These are phyloP conservation scores for Gnathonemus echidnorhynchus DNA, from an alignment of 2,113 vertebrate genomes.

Conservation along the genomic window DNA sequence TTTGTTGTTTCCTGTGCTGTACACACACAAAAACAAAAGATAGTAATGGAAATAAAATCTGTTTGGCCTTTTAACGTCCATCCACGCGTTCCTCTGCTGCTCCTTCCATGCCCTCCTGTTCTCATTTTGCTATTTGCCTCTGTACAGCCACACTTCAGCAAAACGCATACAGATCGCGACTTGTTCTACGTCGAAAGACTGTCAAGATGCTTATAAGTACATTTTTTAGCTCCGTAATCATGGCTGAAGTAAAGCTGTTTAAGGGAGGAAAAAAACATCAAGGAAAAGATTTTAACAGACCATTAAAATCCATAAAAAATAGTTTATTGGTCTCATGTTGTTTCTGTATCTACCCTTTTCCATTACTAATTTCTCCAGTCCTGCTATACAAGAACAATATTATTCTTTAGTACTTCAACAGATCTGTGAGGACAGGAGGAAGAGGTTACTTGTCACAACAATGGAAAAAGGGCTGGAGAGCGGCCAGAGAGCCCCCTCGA, in stretches of 20 bases:
- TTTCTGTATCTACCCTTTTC: background rate
- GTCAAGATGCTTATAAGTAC: background rate
- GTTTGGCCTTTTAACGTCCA: conserved; percentile 54
- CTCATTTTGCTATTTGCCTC: background rate
- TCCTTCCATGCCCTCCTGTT: background rate
- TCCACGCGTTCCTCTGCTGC: conserved; percentile 14
- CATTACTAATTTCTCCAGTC: background rate
- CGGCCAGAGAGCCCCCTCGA: background rate
- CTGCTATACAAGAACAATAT: too few relatives aligned
- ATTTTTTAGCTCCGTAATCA: background rate
- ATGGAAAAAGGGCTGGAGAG: background rate
- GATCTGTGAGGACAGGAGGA: background rate
- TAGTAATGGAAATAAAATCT: conserved; percentile 49
- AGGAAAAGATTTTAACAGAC: background rate
- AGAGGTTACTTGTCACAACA: background rate
- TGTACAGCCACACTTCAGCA: background rate
- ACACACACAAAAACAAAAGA: conserved; percentile 35
- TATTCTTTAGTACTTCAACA: background rate
- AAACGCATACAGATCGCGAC: background rate
- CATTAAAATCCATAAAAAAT: conserved; percentile 24
- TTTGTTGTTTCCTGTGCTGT: conserved; percentile 56
- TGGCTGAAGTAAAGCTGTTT: background rate
- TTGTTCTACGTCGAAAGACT: background rate
- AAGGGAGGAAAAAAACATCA: background rate
- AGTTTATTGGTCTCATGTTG: conserved; percentile 28